A percentile compares a stretch with the other conserved stretches of the same genome.
Conservation (phyloP, 2,113 vertebrate genomes). For the Centropristis striata region DNA sequence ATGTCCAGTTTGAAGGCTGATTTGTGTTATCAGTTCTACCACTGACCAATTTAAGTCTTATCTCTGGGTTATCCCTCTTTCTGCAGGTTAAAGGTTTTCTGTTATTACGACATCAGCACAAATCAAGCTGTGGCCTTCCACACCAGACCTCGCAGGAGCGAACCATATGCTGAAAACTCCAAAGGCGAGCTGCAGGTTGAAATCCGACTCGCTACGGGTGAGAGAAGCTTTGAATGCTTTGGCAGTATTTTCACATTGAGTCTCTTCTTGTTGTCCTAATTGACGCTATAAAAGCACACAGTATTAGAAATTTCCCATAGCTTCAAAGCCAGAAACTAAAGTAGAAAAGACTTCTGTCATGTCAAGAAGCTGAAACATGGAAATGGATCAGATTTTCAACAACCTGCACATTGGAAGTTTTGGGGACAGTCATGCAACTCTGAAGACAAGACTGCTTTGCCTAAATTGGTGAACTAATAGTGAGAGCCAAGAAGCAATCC, state of each 20-base stretch:
- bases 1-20: no score
- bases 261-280: neutral
- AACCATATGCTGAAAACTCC: slow-evolving; percentile 60
- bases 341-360: no score
- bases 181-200: slow-evolving; percentile 52
- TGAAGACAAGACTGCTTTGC: no score
- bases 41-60: no score
- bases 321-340: no score
- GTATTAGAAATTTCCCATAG: no score
- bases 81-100: slow-evolving; percentile 73
- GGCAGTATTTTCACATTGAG: neutral
- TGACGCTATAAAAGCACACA: neutral
- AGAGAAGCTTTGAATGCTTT: neutral
- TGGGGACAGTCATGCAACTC: no score
- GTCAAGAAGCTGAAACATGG: neutral
- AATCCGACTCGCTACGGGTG: slow-evolving; percentile 78
- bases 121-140: slow-evolving; percentile 57
- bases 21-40: no score
- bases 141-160: slow-evolving; percentile 52
- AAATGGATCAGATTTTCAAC: neutral
- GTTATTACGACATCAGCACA: slow-evolving; percentile 75
- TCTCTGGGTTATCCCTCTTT: no score
- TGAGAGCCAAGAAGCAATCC: no score
- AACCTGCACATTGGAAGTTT: neutral
- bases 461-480: no score